Conservation (phyloP, 2,888 invertebrate genomes). For the Dasypolia templi region DNA sequence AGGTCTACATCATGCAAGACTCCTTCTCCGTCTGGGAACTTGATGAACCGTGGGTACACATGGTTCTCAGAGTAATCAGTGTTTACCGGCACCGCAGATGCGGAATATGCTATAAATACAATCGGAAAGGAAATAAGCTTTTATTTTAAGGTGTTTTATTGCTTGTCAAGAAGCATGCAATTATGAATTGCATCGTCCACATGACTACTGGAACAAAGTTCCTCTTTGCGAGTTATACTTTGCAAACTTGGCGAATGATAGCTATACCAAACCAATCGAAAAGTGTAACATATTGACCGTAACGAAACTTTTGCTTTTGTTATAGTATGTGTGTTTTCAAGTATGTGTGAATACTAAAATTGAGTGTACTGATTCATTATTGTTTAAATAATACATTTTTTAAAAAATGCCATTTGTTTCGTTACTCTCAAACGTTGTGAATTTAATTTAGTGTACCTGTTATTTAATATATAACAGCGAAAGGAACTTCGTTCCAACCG, state of each 20-base stretch:
- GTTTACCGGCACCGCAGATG: slow-evolving; percentile 68
- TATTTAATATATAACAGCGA: neutral
- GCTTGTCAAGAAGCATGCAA: neutral
- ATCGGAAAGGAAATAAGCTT: neutral
- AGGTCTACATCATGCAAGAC: slow-evolving; percentile 73
- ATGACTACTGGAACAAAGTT: neutral
- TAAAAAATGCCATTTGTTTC: neutral
- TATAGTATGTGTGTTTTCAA: neutral
- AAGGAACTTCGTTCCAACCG: neutral
- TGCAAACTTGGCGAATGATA: neutral
- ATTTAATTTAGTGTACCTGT: neutral
- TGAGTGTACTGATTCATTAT: neutral
- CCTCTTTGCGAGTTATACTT: neutral
- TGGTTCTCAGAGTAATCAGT: slow-evolving; percentile 55
- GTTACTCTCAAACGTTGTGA: neutral
- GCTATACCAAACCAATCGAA: neutral
- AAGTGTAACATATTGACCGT: neutral
- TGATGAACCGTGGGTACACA: slow-evolving; percentile 72
- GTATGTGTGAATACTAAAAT: too few species aligned
- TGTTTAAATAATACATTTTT: neutral
- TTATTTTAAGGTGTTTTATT: neutral
- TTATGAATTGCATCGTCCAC: neutral
- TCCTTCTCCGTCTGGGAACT: slow-evolving; percentile 75
- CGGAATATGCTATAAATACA: slow-evolving; percentile 66
- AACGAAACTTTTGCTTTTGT: neutral